Percentiles rank a stretch among this genome's conserved stretches.
Conservation (phyloP, 1,140 invertebrate genomes). For the Cecropterus lyciades region DNA sequence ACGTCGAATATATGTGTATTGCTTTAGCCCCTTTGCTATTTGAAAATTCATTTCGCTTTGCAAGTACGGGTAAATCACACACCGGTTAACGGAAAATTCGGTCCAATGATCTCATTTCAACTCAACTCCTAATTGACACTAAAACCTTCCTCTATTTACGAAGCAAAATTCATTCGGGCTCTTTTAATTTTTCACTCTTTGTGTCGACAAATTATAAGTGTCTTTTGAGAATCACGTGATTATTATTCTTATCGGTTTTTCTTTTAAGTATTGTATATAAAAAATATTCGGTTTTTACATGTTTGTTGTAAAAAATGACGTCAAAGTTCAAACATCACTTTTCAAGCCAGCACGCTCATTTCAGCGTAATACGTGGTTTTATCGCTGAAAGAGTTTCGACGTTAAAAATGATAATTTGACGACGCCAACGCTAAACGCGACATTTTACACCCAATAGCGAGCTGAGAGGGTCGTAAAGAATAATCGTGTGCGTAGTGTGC, state of each 20-base stretch:
- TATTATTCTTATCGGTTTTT: no score
- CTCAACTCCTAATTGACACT: not conserved
- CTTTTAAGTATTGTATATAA: no score
- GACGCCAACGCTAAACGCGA: not conserved
- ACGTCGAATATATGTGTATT: no score
- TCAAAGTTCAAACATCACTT: not conserved
- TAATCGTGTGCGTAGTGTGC: slow-evolving; percentile 19
- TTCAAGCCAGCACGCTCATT: not conserved
- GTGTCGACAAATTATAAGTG: no score
- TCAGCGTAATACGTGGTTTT: slow-evolving; percentile 3
- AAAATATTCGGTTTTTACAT: not conserved
- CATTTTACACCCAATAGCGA: slow-evolving; percentile 22
- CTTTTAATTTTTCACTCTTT: not conserved
- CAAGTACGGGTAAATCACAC: not conserved
- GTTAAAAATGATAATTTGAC: slow-evolving; percentile 21
- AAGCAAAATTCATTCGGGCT: not conserved
- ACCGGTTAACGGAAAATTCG: not conserved
- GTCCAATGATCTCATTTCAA: not conserved
- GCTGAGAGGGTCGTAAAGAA: slow-evolving; percentile 20
- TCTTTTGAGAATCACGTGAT: no score
- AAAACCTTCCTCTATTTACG: not conserved
- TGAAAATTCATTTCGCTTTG: not conserved
- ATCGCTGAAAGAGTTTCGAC: slow-evolving; percentile 6
- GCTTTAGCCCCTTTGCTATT: no score
- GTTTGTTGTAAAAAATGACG: not conserved